Evolutionary conservation across 92 coral and sea anemone species (phyloP).

Genomic region (Parazoanthus swiftii): DNA sequence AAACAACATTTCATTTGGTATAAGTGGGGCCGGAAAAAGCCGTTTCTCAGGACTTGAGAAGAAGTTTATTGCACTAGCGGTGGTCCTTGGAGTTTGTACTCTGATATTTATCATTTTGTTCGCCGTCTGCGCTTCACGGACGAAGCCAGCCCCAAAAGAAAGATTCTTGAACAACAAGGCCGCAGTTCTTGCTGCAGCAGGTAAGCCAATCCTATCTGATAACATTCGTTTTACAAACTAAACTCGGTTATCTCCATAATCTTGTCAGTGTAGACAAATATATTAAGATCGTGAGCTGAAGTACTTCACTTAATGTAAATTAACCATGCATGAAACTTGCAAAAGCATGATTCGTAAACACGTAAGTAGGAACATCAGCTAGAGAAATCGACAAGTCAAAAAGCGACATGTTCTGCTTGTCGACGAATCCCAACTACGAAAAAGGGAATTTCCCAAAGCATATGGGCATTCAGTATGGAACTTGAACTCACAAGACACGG

Average conservation of each 20-base stretch:
- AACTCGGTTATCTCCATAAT: constrained; percentile 11
- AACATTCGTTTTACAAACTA: not conserved
- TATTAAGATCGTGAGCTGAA: not conserved
- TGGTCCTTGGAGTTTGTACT: constrained; percentile 2
- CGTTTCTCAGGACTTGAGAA: constrained; percentile 21
- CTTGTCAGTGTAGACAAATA: not conserved
- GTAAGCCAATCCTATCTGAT: constrained; percentile 1
- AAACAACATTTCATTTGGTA: not conserved
- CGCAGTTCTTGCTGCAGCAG: constrained; percentile 32
- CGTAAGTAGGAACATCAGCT: not conserved
- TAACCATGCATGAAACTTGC: not conserved
- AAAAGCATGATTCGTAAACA: not conserved
- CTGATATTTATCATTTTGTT: constrained; percentile 23
- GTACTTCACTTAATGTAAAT: not conserved
- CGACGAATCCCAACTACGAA: not conserved
- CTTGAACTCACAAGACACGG: not conserved
- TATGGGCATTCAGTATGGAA: not conserved
- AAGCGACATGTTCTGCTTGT: not conserved
- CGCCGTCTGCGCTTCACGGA: constrained; percentile 4
- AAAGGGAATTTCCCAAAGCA: not conserved
- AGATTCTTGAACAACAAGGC: constrained; percentile 33
- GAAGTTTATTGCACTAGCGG: constrained; percentile 8
- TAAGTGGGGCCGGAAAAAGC: not conserved
- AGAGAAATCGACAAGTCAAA: not conserved
- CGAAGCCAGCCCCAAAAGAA: not conserved